These are phyloP conservation scores for Bombylius discolor DNA, from an alignment of 2,888 invertebrate species.

Conservation along the genomic window DNA sequence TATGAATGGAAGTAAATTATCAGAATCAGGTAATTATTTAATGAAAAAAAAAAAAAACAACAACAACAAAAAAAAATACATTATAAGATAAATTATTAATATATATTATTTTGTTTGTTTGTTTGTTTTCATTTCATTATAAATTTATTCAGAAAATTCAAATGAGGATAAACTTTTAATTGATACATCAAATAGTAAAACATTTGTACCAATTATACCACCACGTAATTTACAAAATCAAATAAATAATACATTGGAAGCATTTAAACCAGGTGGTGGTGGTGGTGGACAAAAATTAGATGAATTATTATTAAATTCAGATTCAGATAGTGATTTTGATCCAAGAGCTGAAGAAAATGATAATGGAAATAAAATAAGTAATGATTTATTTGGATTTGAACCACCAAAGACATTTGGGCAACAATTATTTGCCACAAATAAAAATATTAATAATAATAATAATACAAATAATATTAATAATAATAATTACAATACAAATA, in stretches of 20 bases:
- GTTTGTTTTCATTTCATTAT: background rate
- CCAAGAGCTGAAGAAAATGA: conserved; percentile 66
- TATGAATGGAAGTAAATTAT: conserved; percentile 29
- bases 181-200: conserved; percentile 28
- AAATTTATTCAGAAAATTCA: conserved; percentile 13
- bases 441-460: conserved; percentile 26
- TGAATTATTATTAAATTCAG: conserved; percentile 58
- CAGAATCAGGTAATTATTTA: conserved; percentile 27
- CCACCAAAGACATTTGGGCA: conserved; percentile 34
- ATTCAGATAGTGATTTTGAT: conserved; percentile 79
- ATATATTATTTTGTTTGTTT: background rate
- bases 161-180: conserved; percentile 33
- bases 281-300: conserved; percentile 66
- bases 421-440: conserved; percentile 38
- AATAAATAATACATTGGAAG: conserved; percentile 45
- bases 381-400: conserved; percentile 37
- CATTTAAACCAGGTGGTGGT: conserved; percentile 51
- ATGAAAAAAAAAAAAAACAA: background rate
- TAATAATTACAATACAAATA: conserved; percentile 1
- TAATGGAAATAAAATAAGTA: conserved; percentile 30
- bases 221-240: conserved; percentile 34
- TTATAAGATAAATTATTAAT: background rate
- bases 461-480: conserved; percentile 23
- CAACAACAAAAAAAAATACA: background rate
- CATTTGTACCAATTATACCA: conserved; percentile 34